Evolutionary conservation across 2,113 vertebrate genomes (phyloP), one percentile per base, ranked within the genome.

Genomic region (human (Homo sapiens)): DNA sequence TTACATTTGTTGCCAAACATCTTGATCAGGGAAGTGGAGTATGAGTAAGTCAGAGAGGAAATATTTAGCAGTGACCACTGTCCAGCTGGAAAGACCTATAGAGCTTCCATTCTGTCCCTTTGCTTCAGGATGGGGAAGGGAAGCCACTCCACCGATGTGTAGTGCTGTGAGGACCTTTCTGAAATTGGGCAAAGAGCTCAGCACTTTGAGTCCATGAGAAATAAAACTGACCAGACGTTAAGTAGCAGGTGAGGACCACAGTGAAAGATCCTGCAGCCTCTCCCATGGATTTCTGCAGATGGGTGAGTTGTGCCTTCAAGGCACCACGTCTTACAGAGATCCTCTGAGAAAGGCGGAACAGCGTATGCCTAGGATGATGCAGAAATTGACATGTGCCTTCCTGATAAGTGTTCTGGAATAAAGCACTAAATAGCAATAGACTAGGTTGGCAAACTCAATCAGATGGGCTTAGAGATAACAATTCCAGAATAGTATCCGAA

Each of bases 301-400:
- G 73, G 30, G 27, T 12, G 17, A 38, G 27, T 55, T 43, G 22
- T 57, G 8, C 30, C 32, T 82, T 43, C 38, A 43, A 57, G 40
- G 40, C 30, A 14, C 23, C 50, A 38, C 2, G 0, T 83, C 12
- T 75, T 43, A 81, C 14, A 45, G 45, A 50, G 50, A 11, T 16
- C 16, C 30, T 91, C 59, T 86, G 88, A 55, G 88, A 25, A 43
- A 5, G 1, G 4, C 8, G 8, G 57, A 75, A 38, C 50, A 0
- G 0, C 2, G 1, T 43, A 0, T 20, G 52, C 45, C 20, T 4
- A 8, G 9, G 23, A 3, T 78, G 52, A 32, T 68, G 25, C 38
- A 18, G 59, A 68, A 70, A 30, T 30, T 61, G 68, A 30, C 32
- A 9, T 25, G 66, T 40, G 27, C 78, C 35, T 61, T 85, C 82